Conservation (phyloP, 2,113 vertebrate genomes). For the Callocephalon fimbriatum region DNA sequence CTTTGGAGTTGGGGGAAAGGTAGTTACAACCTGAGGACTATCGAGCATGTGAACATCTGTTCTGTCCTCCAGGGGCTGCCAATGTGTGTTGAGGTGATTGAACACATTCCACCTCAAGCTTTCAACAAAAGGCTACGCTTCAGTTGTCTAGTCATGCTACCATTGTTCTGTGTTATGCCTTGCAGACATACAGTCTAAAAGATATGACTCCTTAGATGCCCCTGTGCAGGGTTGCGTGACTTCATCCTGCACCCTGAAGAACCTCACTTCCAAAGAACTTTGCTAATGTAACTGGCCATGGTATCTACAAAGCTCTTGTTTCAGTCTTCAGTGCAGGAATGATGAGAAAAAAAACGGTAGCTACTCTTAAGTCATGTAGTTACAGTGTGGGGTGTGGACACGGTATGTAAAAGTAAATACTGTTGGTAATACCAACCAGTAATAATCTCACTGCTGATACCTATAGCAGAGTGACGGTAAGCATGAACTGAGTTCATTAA, state of each 20-base stretch:
- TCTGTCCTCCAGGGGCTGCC: not conserved
- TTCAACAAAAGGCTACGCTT: fast-evolving
- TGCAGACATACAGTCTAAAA: no score
- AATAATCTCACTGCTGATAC: not conserved
- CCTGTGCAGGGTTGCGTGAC: not conserved
- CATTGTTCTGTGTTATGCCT: not conserved
- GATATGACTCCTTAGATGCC: not conserved
- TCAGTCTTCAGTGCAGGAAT: not conserved
- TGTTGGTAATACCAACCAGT: not conserved
- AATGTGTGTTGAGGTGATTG: fast-evolving
- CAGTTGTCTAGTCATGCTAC: fast-evolving
- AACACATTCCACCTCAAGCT: not conserved
- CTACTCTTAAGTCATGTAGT: not conserved
- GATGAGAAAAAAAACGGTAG: not conserved
- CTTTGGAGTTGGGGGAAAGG: not conserved
- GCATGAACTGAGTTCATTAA: not conserved
- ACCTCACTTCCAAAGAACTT: not conserved
- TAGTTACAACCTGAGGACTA: not conserved
- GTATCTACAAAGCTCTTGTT: not conserved
- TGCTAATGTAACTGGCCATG: not conserved
- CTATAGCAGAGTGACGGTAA: not conserved
- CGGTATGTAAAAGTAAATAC: fast-evolving
- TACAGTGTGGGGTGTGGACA: not conserved
- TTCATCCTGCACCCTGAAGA: not conserved
- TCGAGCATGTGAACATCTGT: not conserved